These are phyloP conservation scores for Passerina amoena DNA, from an alignment of 2,113 vertebrate species.

Conservation along the genomic window DNA sequence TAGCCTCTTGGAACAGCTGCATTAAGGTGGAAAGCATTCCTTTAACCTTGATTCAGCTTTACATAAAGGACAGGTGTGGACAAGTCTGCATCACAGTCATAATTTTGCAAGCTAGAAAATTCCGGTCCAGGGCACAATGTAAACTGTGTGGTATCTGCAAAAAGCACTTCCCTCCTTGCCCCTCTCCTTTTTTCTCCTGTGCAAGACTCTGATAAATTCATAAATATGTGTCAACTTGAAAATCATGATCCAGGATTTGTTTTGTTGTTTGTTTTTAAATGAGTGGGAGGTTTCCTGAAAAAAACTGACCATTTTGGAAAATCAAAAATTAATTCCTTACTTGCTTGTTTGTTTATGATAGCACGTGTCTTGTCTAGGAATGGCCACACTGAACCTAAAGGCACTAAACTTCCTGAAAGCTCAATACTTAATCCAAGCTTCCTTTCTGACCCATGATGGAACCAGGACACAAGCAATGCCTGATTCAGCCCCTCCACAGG, in stretches of 20 bases:
- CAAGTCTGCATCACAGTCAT: slow-evolving; percentile 35
- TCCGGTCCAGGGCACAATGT: slow-evolving; percentile 5
- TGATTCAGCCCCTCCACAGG: neutral
- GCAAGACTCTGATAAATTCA: neutral
- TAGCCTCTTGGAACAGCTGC: neutral
- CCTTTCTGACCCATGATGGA: rapidly evolving
- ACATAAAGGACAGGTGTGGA: slow-evolving; percentile 19
- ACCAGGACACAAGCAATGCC: neutral
- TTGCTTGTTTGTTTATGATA: neutral
- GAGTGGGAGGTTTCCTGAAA: neutral
- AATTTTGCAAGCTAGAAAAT: slow-evolving; percentile 33
- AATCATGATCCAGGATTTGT: neutral
- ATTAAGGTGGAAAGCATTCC: slow-evolving; percentile 57
- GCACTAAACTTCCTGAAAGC: neutral
- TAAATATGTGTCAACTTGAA: neutral
- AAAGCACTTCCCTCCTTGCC: neutral
- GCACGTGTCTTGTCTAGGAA: neutral
- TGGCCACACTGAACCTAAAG: neutral
- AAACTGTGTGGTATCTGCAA: neutral
- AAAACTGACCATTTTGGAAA: neutral
- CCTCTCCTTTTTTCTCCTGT: neutral
- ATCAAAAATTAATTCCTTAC: neutral
- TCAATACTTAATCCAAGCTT: neutral
- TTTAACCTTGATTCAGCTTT: slow-evolving; percentile 39
- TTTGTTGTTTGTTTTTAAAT: neutral